These are phyloP conservation scores for Rhopalosiphum nymphaeae DNA, from an alignment of 2,888 invertebrate species.

Conservation along the genomic window DNA sequence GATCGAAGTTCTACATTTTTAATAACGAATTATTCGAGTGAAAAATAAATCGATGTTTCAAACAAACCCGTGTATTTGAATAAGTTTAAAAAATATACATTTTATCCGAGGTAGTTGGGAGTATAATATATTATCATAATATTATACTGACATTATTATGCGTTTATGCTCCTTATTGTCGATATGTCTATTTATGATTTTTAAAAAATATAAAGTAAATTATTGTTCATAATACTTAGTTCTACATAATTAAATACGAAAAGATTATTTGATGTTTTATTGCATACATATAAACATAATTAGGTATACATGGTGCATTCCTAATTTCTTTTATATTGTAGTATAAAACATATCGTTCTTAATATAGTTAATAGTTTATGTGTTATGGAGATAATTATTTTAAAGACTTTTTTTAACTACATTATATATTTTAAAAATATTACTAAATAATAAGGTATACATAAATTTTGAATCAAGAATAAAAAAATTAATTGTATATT, in stretches of 20 bases:
- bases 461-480: neutral
- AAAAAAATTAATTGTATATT: neutral
- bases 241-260: neutral
- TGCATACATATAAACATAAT: neutral
- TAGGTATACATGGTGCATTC: neutral
- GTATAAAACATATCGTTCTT: too few relatives aligned
- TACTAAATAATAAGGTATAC: too few relatives aligned
- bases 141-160: neutral
- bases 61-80: neutral
- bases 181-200: neutral
- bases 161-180: neutral
- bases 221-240: neutral
- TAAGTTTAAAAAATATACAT: neutral
- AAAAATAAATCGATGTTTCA: conserved; percentile 21
- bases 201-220: neutral
- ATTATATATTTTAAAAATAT: neutral
- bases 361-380: neutral
- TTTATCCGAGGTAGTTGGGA: neutral
- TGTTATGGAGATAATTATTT: neutral
- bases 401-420: neutral
- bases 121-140: neutral
- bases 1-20: conserved; percentile 18
- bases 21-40: conserved; percentile 11
- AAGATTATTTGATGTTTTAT: neutral
- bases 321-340: neutral